Base-by-base conservation (phyloP, 2,888 invertebrate species). In the Athalia rosae region DNA sequence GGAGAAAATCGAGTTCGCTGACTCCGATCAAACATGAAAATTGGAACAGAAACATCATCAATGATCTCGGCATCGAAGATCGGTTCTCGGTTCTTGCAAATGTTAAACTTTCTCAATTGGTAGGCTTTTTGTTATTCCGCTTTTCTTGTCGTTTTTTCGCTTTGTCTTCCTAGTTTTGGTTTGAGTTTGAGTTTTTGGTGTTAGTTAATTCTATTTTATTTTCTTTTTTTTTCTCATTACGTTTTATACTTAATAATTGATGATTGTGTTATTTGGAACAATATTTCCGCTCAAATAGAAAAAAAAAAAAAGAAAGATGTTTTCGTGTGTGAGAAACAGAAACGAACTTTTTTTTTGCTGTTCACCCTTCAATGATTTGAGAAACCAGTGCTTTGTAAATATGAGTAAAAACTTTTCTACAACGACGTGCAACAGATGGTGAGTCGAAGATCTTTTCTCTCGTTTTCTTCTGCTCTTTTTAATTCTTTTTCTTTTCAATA, bases 261-360 rank as follows among this genome's bases (percentile, higher is more conserved):
- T 66, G 82, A 82, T 82, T 81, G 79, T 81, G 83, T 81, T 80
- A 82, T 81, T 78, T 79, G 85, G 84, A 87, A 86, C 84, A 85
- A 83, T 85, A 85, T 86, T 85, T 83, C 80, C 53, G 53, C 53
- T 53, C 28, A 3, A 64, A 47, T 15, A 83, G 82, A 80, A 82
- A 53, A 11, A 67, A 43, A 45, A 15, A 28, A 53, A 66, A 59
- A 56, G 74, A 62, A 43, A 47, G 53, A 67, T 59, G 28, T 28
- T 2, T 28, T 28, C 28, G 28, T 28, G 13, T 28, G 6, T 28
- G 74, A 47, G 8, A 74, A 41, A 59, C 7, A 59, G 64, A 58
- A 58, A 8, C 28, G 28, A 28, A 28, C 28, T 28, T 28, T 28
- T 28, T n/a, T n/a, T 28, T 2, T 28, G 28, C 28, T 28, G 28